Conservation (phyloP, 1,140 invertebrate genomes). For the Drosophila azteca region DNA sequence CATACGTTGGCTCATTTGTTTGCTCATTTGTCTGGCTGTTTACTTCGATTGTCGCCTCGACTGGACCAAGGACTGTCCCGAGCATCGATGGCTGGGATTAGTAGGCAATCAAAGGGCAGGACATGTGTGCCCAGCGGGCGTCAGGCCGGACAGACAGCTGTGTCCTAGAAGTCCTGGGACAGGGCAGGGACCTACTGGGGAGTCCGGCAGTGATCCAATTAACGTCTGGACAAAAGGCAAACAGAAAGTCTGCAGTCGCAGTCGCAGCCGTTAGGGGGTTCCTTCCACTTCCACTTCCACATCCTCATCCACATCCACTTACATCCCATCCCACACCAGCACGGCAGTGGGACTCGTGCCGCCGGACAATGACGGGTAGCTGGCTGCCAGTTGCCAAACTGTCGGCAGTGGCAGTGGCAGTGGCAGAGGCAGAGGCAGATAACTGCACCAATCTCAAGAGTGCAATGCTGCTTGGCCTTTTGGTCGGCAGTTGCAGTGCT, state of each 20-base stretch:
- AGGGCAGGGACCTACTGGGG: constrained; percentile 28
- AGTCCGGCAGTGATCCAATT: constrained; percentile 55
- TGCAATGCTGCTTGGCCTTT: neutral
- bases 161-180: neutral
- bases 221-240: constrained; percentile 44
- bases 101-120: constrained; percentile 63
- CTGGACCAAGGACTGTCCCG: constrained; percentile 30
- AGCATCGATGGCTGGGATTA: constrained; percentile 68
- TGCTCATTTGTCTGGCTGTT: constrained; percentile 75
- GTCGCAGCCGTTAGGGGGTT: no score
- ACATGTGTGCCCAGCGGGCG: constrained; percentile 74
- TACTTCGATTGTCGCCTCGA: constrained; percentile 60
- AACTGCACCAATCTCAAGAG: constrained; percentile 49
- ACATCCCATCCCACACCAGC: neutral
- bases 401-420: neutral
- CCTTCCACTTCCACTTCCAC: neutral
- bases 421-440: constrained; percentile 29
- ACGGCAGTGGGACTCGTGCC: constrained; percentile 44
- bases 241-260: constrained; percentile 3
- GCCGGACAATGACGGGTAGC: constrained; percentile 68
- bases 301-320: neutral
- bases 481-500: constrained; percentile 41
- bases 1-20: constrained; percentile 64
- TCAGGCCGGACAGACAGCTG: constrained; percentile 49
- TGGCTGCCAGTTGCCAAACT: constrained; percentile 17